Evolutionary conservation across 2,888 invertebrate species (phyloP).

Genomic region (Agrotis exclamationis): DNA sequence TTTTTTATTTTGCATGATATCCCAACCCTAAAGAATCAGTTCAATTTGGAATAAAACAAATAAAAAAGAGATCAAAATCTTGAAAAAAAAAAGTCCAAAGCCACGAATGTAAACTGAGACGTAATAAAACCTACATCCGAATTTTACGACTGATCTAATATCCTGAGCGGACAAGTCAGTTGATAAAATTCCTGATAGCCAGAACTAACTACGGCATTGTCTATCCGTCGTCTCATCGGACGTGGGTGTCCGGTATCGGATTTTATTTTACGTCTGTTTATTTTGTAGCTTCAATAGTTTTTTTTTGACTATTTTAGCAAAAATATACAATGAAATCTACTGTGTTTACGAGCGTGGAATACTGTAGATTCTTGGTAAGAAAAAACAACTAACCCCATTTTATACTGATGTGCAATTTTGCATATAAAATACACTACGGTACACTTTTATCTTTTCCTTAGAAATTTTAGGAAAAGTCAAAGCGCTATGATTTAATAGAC

Average conservation of each 20-base stretch:
- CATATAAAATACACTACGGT: too few relatives aligned
- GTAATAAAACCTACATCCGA: conserved; percentile 60
- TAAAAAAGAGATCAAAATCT: conserved; percentile 38
- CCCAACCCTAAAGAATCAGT: not conserved
- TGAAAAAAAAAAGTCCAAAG: conserved; percentile 26
- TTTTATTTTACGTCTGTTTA: conserved; percentile 71
- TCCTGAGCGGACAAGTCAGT: conserved; percentile 46
- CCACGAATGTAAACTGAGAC: conserved; percentile 53
- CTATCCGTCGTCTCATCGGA: conserved; percentile 70
- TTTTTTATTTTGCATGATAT: not conserved
- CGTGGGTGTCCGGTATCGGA: conserved; percentile 77
- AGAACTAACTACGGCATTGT: conserved; percentile 64
- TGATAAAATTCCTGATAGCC: conserved; percentile 62
- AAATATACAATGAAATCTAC: conserved; percentile 10
- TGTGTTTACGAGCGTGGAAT: not conserved
- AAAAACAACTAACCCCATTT: too few relatives aligned
- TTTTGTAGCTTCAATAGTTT: conserved; percentile 69
- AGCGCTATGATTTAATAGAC: too few relatives aligned
- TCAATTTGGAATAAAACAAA: conserved; percentile 7
- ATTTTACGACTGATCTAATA: conserved; percentile 62
- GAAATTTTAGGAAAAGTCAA: too few relatives aligned
- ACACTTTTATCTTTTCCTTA: too few relatives aligned
- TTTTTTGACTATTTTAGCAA: conserved; percentile 33
- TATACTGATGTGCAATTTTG: too few relatives aligned
- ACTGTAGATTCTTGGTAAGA: not conserved